Percentiles rank a stretch among this genome's conserved stretches.
Conservation (phyloP, 2,888 invertebrate species). For the Tanypteryx hageni region DNA sequence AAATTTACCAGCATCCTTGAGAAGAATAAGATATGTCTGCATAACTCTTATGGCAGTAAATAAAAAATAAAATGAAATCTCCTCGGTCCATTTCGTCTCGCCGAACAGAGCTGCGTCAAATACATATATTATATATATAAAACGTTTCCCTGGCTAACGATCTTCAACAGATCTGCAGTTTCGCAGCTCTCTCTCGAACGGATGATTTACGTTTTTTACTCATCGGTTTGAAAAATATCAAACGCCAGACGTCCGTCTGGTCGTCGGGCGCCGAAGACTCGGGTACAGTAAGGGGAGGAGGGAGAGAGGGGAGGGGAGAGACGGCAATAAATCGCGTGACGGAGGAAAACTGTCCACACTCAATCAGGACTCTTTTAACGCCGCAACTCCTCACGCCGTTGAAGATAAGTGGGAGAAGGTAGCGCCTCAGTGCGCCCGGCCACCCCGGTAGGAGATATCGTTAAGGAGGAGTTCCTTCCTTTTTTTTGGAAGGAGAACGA, state of each 20-base stretch:
- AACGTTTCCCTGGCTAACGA: too few species aligned
- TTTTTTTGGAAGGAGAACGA: slow-evolving; percentile 30
- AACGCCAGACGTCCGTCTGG: neutral
- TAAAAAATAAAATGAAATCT: too few species aligned
- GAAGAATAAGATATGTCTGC: too few species aligned
- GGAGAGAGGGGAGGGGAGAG: neutral
- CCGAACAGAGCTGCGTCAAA: too few species aligned
- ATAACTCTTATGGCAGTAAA: too few species aligned
- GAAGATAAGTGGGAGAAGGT: slow-evolving; percentile 10
- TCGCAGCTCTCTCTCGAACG: too few species aligned
- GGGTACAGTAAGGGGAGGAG: neutral
- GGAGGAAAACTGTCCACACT: slow-evolving; percentile 18
- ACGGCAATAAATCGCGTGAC: neutral
- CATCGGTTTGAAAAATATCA: neutral
- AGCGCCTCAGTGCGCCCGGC: slow-evolving; percentile 5
- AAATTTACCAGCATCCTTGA: too few species aligned
- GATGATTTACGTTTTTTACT: neutral
- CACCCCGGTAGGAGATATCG: slow-evolving; percentile 39
- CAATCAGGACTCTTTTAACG: slow-evolving; percentile 15
- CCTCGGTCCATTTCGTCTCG: too few species aligned
- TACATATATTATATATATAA: too few species aligned
- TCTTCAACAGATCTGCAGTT: too few species aligned
- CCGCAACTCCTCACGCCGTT: neutral
- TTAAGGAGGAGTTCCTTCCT: neutral
- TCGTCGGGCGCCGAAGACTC: neutral